Evolutionary conservation across 1,140 invertebrate genomes (phyloP).

Genomic region (Schlechtendalia chinensis): DNA sequence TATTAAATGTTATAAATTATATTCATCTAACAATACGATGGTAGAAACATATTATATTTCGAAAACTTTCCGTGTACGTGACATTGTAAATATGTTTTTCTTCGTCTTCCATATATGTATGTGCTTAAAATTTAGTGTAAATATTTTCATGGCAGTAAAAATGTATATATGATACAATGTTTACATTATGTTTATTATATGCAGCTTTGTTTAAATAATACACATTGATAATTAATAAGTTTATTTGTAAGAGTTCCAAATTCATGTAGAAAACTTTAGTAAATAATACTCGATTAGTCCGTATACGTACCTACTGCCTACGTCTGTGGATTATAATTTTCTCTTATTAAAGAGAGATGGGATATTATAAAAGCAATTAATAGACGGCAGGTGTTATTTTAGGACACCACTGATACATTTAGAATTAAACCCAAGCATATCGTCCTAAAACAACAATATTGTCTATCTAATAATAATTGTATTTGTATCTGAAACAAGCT

Average conservation of each 20-base stretch:
- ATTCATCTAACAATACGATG: too few species aligned
- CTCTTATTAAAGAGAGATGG: neutral
- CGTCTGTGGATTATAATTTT: neutral
- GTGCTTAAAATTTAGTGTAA: neutral
- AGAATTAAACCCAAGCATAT: constrained; percentile 1
- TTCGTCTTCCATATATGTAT: neutral
- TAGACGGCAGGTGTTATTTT: constrained; percentile 39
- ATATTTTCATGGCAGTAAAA: neutral
- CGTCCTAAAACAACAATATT: constrained; percentile 37
- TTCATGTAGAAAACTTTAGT: neutral
- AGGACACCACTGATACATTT: constrained; percentile 20
- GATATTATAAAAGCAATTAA: constrained; percentile 18
- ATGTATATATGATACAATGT: neutral
- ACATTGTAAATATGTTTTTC: neutral
- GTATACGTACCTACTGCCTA: neutral
- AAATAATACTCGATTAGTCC: constrained; percentile 5
- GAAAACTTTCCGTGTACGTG: too few species aligned
- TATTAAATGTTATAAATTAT: too few species aligned
- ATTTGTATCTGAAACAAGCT: neutral
- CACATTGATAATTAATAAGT: constrained; percentile 1
- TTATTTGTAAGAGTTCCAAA: neutral
- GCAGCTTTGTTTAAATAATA: neutral
- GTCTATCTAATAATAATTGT: constrained; percentile 11
- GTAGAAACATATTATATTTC: too few species aligned
- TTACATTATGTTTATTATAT: neutral